A percentile compares a stretch with the other conserved stretches of the same genome.
Conservation (phyloP, 2,113 vertebrate species). For the Cephalopterus ornatus region DNA sequence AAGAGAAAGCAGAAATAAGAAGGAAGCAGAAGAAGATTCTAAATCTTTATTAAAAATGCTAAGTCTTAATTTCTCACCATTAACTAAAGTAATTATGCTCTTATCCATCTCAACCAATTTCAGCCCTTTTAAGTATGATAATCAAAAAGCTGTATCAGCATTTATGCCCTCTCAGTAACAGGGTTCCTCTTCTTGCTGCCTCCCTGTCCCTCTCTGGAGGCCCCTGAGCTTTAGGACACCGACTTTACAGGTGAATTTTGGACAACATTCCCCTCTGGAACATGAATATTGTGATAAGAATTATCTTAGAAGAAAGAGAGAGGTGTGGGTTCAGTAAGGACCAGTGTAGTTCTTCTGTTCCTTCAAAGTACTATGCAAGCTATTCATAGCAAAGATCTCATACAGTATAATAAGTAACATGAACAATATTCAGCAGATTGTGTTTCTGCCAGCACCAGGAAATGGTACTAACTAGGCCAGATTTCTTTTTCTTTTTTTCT, state of each 20-base stretch:
- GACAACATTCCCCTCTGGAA: neutral
- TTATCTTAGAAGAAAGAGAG: neutral
- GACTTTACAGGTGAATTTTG: neutral
- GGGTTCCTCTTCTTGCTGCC: neutral
- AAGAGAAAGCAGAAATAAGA: neutral
- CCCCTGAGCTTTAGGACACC: neutral
- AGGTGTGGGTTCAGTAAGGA: neutral
- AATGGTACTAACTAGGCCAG: neutral
- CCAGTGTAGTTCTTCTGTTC: neutral
- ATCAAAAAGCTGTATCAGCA: neutral
- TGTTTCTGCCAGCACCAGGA: neutral
- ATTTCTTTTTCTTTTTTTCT: neutral
- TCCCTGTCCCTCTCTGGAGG: neutral
- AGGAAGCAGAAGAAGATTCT: neutral
- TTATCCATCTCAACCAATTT: neutral
- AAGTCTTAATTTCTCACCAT: neutral
- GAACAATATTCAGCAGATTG: neutral
- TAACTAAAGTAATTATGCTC: neutral
- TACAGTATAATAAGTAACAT: neutral
- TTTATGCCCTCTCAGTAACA: neutral
- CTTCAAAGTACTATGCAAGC: neutral
- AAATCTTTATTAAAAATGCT: neutral
- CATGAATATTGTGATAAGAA: neutral
- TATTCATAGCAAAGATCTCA: neutral
- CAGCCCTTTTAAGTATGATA: neutral